phyloP scores from a whole-genome alignment of 2,888 invertebrate species.

The Sesamia inferens region DNA sequence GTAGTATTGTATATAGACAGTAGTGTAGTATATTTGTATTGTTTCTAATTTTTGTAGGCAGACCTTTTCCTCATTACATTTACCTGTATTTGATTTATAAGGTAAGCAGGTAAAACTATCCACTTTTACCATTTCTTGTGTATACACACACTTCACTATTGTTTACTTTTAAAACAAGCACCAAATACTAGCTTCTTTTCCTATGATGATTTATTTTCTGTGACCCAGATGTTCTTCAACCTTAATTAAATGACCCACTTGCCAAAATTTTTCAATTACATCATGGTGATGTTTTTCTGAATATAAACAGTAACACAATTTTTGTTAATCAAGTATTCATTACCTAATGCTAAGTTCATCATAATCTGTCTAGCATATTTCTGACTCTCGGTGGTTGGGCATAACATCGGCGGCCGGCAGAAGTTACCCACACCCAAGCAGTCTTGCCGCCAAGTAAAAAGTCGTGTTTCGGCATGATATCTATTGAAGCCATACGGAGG shows the following conservation, averaged over 20 bases:
- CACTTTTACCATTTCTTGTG: not conserved
- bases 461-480: too few species aligned
- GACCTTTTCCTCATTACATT: slow-evolving; percentile 1
- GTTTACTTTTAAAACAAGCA: not conserved
- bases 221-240: slow-evolving; percentile 12
- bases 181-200: not conserved
- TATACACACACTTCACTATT: not conserved
- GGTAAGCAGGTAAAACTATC: too few species aligned
- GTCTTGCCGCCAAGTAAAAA: too few species aligned
- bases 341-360: not conserved
- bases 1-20: not conserved
- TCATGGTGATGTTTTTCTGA: slow-evolving; percentile 16
- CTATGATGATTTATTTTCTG: not conserved
- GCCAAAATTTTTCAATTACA: slow-evolving; percentile 8
- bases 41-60: not conserved
- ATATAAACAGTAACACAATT: not conserved
- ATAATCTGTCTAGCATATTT: too few species aligned
- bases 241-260: slow-evolving; percentile 47
- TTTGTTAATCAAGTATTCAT: not conserved
- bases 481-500: too few species aligned
- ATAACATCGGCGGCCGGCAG: too few species aligned
- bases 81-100: slow-evolving; percentile 17
- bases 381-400: too few species aligned
- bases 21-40: not conserved
- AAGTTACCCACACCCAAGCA: too few species aligned